A percentile compares a stretch with the other conserved stretches of the same genome.
phyloP scores from a whole-genome alignment of 2,888 invertebrate genomes.

The Uropetala carovei region DNA sequence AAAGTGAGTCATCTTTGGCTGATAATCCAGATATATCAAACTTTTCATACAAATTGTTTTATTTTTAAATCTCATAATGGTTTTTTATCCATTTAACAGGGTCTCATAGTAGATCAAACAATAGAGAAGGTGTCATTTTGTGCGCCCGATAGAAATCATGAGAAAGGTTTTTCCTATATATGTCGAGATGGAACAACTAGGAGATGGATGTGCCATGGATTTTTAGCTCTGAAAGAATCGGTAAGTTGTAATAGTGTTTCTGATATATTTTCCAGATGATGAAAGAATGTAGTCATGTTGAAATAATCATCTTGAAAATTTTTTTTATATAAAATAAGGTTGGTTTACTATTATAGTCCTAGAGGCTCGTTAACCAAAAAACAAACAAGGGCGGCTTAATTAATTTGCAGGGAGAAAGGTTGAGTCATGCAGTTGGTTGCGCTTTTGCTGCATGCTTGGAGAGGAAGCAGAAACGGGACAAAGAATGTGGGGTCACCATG shows the following conservation, averaged over 20 bases:
- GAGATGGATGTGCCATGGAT: slow-evolving; percentile 99
- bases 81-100: slow-evolving; percentile 75
- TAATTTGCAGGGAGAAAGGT: slow-evolving; percentile 87
- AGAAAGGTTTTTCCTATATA: slow-evolving; percentile 98
- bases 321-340: not conserved
- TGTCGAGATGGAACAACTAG: slow-evolving; percentile 99
- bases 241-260: slow-evolving; percentile 74
- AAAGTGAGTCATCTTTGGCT: slow-evolving; percentile 77
- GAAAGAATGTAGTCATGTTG: not conserved
- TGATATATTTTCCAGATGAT: not conserved
- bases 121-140: slow-evolving; percentile 99
- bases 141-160: slow-evolving; percentile 98
- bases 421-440: slow-evolving; percentile 99
- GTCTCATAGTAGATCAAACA: slow-evolving; percentile 98
- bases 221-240: slow-evolving; percentile 95
- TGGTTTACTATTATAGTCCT: not conserved
- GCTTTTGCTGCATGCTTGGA: slow-evolving; percentile 99
- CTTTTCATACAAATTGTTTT: slow-evolving; percentile 27
- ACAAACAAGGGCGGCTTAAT: too few species aligned
- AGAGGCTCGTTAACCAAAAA: not conserved
- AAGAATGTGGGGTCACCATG: slow-evolving; percentile 96
- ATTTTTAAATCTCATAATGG: slow-evolving; percentile 4
- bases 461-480: slow-evolving; percentile 97
- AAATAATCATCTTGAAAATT: not conserved
- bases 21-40: not conserved